Conservation (phyloP, 2,888 invertebrate genomes). For the Stenolophus ochropezus region DNA sequence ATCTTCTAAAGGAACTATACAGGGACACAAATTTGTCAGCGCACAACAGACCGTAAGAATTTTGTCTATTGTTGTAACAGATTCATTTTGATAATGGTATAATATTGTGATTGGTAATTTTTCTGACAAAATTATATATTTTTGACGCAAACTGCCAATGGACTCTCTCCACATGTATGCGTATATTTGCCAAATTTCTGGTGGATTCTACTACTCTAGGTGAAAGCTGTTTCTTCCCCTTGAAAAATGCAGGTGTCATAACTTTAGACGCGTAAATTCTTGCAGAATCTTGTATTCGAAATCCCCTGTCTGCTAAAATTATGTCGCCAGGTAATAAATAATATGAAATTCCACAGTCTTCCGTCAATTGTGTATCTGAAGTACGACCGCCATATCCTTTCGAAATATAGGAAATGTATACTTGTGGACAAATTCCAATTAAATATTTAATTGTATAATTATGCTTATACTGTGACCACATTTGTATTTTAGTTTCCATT, state of each 20-base stretch:
- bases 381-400: too few relatives aligned
- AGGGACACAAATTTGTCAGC: too few relatives aligned
- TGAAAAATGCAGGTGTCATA: neutral
- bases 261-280: neutral
- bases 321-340: constrained; percentile 1
- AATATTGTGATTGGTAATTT: constrained; percentile 13
- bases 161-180: neutral
- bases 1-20: neutral
- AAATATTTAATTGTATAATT: too few relatives aligned
- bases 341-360: neutral
- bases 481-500: neutral
- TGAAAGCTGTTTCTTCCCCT: neutral
- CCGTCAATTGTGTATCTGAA: neutral
- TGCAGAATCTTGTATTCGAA: neutral
- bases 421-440: neutral
- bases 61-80: neutral
- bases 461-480: too few relatives aligned
- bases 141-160: neutral
- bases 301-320: neutral
- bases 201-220: neutral
- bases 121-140: neutral
- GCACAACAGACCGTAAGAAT: neutral
- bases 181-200: neutral
- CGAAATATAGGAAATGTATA: too few relatives aligned
- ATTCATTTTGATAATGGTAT: neutral